Evolutionary conservation across 2,888 invertebrate genomes (phyloP), one percentile per base, ranked within the genome.

Genomic region (Mesorhabditis sp.): DNA sequence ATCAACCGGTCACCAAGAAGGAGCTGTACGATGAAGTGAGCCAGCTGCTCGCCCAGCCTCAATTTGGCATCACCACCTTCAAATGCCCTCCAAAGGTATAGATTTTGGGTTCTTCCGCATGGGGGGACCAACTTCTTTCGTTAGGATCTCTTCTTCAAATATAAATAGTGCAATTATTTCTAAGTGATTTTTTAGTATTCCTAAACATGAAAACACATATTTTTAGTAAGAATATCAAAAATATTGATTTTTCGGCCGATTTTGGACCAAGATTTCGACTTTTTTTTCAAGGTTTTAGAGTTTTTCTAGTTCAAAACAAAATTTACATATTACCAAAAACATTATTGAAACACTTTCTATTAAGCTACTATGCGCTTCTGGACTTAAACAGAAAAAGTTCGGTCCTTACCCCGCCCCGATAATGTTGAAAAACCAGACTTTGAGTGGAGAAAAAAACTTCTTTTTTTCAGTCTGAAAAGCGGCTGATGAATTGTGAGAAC

Each of bases 401-500:
- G 28, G 28, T 28, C 28, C 28, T 28, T 28, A 28, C 28, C 28
- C 28, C 28, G 28, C 28, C 28, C 2, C 28, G 28, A 28, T 28
- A 28, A 28, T 28, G 28, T 2, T 28, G 28, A 28, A 28, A 28
- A 28, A 28, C 28, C 28, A 2, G 28, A 28, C 28, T 28, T 28
- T 28, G 28, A 28, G 28, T 28, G 28, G 28, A 28, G 28, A 28
- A 28, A 28, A 28, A 28, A 28, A 28, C 28, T 28, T 28, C 28
- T 28, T 28, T 28, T 28, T 28, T 28, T 50, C n/a, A 50, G 58
- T 50, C 58, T 50, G n/a, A 50, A 50, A 50, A 50, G n/a, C 58
- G 58, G 10, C 66, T 75, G n/a, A 4, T 70, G 74, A n/a, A 41
- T 45, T 62, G 45, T 5, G 89, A 89, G 65, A 50, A 50, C 58